These are phyloP conservation scores for Pilophorus perplexus DNA, from an alignment of 2,888 invertebrate genomes.

Conservation along the genomic window DNA sequence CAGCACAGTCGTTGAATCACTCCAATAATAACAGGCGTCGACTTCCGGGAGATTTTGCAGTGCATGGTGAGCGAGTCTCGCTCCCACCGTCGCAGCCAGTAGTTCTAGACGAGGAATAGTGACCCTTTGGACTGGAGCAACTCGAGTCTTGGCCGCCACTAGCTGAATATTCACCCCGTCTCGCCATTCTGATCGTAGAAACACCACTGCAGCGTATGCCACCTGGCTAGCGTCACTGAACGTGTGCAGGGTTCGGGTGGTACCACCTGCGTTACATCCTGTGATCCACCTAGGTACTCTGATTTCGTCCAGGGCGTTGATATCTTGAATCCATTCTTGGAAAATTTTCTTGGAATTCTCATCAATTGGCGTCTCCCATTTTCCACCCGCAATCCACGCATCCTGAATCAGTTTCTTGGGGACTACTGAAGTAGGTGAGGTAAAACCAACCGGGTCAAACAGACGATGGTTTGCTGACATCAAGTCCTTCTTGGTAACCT, in stretches of 20 bases:
- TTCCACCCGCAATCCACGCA: constrained; percentile 25
- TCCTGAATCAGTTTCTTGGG: constrained; percentile 48
- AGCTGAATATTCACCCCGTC: constrained; percentile 45
- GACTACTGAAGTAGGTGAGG: constrained; percentile 43
- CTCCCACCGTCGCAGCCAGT: constrained; percentile 49
- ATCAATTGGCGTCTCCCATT: constrained; percentile 26
- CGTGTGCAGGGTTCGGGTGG: constrained; percentile 45
- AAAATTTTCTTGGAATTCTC: constrained; percentile 4
- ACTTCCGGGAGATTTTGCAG: constrained; percentile 38
- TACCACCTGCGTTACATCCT: constrained; percentile 1
- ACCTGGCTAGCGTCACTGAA: constrained; percentile 50
- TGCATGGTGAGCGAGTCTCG: constrained; percentile 45
- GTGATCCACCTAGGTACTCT: not conserved
- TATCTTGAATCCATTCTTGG: not conserved
- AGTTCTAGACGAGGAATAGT: constrained; percentile 51
- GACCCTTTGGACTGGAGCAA: constrained; percentile 48
- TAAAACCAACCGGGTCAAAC: constrained; percentile 48
- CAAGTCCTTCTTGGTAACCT: constrained; percentile 9
- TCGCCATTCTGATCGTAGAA: constrained; percentile 44
- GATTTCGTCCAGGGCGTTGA: not conserved
- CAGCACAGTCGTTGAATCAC: constrained; percentile 49
- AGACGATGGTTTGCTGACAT: constrained; percentile 45
- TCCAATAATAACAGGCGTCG: constrained; percentile 48
- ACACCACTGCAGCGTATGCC: constrained; percentile 50
- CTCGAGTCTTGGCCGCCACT: constrained; percentile 49